Base-by-base conservation (phyloP, 2,888 invertebrate species). In the Calameuta filiformis region DNA sequence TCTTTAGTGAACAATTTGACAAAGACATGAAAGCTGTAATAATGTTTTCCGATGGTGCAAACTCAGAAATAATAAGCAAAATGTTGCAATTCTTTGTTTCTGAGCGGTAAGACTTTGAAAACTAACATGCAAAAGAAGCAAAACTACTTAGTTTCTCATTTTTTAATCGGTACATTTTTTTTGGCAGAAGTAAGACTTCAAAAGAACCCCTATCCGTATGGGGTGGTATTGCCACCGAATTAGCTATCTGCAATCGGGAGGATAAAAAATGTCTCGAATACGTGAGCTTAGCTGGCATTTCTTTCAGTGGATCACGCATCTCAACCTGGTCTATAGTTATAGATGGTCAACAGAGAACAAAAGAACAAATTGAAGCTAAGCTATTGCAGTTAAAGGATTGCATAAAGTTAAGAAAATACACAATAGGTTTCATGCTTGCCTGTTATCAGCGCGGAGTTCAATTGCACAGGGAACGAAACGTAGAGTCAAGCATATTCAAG, bases 361-460 rank as follows among this genome's bases (percentile, higher is more conserved):
- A 79, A 31, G 76, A 23, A 31, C 33, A 76, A 40, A 69, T 89
- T 3, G 81, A 86, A 69, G 80, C 76, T 3, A 86, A 83, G 80
- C 76, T 91, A 3, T 79, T 76, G n/a, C 76, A 77, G 31, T 81
- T 90, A 9, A 87, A 83, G 73, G 77, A 85, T 4, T 73, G 81
- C 15, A 83, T 90, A 23, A 71, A 85, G 30, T 81, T 91, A 68
- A 86, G 85, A 73, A 91, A 87, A 81, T 83, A 89, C 79, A 85
- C 88, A 4, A 75, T 89, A 33, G 91, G 87, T 73, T 83, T 90
- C 30, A 91, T 91, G 89, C 90, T 90, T 75, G 87, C 88, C 0
- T 91, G 91, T 76, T 83, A 80, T 31, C 90, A 85, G 35, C 86
- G 91, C 4, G 87, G 88, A 0, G 34, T 78, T 30, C n/a, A 69